Conservation (phyloP, 2,113 vertebrate genomes). For the Nibea albiflora region DNA sequence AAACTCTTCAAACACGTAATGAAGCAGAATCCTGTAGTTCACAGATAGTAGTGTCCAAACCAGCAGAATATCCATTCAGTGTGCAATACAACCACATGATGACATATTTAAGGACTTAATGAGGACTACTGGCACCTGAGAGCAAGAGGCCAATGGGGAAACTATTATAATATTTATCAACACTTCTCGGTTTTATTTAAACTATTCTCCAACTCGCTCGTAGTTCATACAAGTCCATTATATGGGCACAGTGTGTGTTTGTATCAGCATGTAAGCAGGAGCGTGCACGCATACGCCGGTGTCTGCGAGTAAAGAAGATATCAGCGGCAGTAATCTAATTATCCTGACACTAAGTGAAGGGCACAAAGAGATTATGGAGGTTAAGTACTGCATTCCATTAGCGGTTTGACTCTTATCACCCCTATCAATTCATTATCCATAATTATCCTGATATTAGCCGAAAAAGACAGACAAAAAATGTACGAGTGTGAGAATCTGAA, state of each 20-base stretch:
- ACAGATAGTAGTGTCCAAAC: not conserved
- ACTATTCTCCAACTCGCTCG: not conserved
- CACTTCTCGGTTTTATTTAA: not conserved
- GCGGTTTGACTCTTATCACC: constrained; percentile 69
- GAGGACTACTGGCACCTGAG: no score
- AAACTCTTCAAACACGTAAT: not conserved
- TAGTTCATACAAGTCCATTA: not conserved
- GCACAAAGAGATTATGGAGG: constrained; percentile 73
- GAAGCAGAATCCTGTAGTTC: not conserved
- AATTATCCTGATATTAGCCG: constrained; percentile 65
- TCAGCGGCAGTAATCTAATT: constrained; percentile 77
- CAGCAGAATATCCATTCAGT: not conserved
- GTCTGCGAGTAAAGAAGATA: constrained; percentile 48
- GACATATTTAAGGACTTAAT: not conserved
- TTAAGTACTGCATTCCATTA: constrained; percentile 79
- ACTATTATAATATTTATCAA: not conserved
- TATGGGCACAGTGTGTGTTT: not conserved
- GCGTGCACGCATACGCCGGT: not conserved
- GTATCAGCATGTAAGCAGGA: not conserved
- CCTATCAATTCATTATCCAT: constrained; percentile 75
- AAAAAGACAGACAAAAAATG: constrained; percentile 41
- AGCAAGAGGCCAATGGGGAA: not conserved
- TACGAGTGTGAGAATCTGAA: constrained; percentile 28
- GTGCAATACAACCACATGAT: not conserved
- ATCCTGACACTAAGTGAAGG: constrained; percentile 76